phyloP scores from a whole-genome alignment of 2,888 invertebrate genomes.

The Plagodis dolabraria region DNA sequence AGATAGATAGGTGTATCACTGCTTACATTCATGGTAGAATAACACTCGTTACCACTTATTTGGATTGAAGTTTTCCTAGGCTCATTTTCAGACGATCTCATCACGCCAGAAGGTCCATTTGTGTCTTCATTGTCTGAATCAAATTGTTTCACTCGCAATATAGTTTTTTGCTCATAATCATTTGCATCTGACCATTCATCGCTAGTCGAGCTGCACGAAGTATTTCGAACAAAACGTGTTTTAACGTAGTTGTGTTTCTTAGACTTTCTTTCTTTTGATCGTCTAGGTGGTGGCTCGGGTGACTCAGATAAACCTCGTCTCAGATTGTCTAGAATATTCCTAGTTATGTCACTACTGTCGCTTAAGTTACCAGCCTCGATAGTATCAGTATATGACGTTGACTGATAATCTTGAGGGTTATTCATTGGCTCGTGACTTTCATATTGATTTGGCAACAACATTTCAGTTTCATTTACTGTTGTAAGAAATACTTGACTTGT shows the following conservation, averaged over 20 bases:
- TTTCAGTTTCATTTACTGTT: slow-evolving; percentile 64
- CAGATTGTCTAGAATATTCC: slow-evolving; percentile 69
- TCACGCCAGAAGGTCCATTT: slow-evolving; percentile 49
- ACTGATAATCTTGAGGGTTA: slow-evolving; percentile 25
- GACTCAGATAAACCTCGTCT: slow-evolving; percentile 74
- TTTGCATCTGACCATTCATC: slow-evolving; percentile 82
- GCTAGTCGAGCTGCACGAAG: slow-evolving; percentile 77
- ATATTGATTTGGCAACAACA: slow-evolving; percentile 43
- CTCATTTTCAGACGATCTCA: slow-evolving; percentile 65
- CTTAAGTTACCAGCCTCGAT: slow-evolving; percentile 69
- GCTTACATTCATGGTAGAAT: slow-evolving; percentile 90
- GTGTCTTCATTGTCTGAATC: slow-evolving; percentile 77
- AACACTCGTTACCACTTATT: slow-evolving; percentile 90
- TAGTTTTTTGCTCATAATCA: slow-evolving; percentile 77
- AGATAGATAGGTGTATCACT: slow-evolving; percentile 89
- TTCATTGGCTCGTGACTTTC: slow-evolving; percentile 34
- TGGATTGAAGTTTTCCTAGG: slow-evolving; percentile 88
- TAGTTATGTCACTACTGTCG: slow-evolving; percentile 76
- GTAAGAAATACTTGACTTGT: slow-evolving; percentile 86
- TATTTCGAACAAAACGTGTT: slow-evolving; percentile 77
- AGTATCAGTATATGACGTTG: slow-evolving; percentile 43
- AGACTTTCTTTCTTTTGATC: slow-evolving; percentile 68
- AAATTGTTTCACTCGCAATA: slow-evolving; percentile 74
- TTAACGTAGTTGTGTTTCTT: slow-evolving; percentile 81
- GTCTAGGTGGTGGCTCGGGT: slow-evolving; percentile 78